These are phyloP conservation scores for Drosophila grimshawi DNA, from an alignment of 1,140 invertebrate species.

Conservation along the genomic window DNA sequence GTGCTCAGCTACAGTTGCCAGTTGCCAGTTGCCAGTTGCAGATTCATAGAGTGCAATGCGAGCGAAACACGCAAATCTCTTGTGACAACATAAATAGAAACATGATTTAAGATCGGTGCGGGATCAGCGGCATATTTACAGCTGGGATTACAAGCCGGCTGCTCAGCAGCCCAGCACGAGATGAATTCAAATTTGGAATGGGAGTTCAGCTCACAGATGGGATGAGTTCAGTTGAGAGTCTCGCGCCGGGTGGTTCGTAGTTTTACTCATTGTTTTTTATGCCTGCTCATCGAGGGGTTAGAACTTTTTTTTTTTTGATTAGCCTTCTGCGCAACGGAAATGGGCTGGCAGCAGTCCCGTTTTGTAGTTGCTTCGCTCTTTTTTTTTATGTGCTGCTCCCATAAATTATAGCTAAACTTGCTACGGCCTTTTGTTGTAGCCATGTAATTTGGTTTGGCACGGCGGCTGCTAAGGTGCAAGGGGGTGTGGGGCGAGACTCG, in stretches of 20 bases:
- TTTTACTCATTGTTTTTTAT: conserved; percentile 43
- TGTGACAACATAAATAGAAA: conserved; percentile 84
- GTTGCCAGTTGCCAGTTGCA: conserved; percentile 15
- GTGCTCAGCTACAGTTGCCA: conserved; percentile 1
- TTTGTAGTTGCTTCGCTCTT: conserved; percentile 37
- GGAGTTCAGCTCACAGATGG: conserved; percentile 8
- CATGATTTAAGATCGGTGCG: conserved; percentile 79
- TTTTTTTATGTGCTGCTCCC: conserved; percentile 47
- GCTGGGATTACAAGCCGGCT: conserved; percentile 75
- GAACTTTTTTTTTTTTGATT: conserved; percentile 61
- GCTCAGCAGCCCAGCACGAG: conserved; percentile 50
- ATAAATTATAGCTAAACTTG: conserved; percentile 76
- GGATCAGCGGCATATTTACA: conserved; percentile 81
- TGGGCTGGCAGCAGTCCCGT: conserved; percentile 65
- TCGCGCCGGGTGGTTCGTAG: conserved; percentile 64
- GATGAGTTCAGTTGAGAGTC: conserved; percentile 18
- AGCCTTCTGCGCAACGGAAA: conserved; percentile 81
- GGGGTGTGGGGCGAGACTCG: conserved; percentile 4
- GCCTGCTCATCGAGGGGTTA: conserved; percentile 53
- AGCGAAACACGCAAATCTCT: conserved; percentile 75
- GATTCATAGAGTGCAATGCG: conserved; percentile 48
- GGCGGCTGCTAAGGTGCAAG: conserved; percentile 36
- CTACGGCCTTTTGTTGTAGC: conserved; percentile 59
- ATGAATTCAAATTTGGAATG: conserved; percentile 2
- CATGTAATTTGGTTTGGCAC: conserved; percentile 77